Base-by-base conservation (phyloP, 2,888 invertebrate species). In the Autographa pulchrina region DNA sequence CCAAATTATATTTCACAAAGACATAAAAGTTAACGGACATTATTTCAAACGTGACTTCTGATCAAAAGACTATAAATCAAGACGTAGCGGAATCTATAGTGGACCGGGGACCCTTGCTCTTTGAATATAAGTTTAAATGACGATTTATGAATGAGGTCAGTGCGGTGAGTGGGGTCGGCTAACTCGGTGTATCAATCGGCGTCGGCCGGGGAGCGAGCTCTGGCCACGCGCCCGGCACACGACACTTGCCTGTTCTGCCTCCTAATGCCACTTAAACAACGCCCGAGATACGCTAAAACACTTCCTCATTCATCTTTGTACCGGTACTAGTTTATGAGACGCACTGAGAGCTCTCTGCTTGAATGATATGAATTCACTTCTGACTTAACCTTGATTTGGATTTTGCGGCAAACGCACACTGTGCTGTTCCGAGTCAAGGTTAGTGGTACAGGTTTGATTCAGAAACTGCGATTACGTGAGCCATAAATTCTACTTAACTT, bases 121-220 rank as follows among this genome's bases (percentile, higher is more conserved):
- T 91, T 86, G 86, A 88, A 86, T 91, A 90, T 89, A 90, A 91
- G 90, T 91, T 92, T 93, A 92, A 93, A 94, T 93, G 92, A 92
- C 87, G 90, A 94, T 94, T 95, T 95, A 95, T 94, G 94, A 93
- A 93, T 93, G 94, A 93, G 95, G 94, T 95, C 95, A 94, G 88
- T 87, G 89, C 88, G 90, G 90, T 89, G 87, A 92, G 89, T 86
- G 91, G 89, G 93, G 93, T 92, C 91, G 88, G 85, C 85, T 88
- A 88, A 89, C 91, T 89, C 88, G 83, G 88, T 84, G 87, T 88
- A 90, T 89, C 89, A 89, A 88, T 90, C 88, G 84, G 85, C 84
- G 84, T 78, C 64, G 70, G 58, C 58, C 43, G 72, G 62, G 74
- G 54, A 64, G 43, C 56, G 69, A 64, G 73, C 61, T 63, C 69